phyloP scores from a whole-genome alignment of 2,797 vertebrate genomes.

The Myripristis murdjan region DNA sequence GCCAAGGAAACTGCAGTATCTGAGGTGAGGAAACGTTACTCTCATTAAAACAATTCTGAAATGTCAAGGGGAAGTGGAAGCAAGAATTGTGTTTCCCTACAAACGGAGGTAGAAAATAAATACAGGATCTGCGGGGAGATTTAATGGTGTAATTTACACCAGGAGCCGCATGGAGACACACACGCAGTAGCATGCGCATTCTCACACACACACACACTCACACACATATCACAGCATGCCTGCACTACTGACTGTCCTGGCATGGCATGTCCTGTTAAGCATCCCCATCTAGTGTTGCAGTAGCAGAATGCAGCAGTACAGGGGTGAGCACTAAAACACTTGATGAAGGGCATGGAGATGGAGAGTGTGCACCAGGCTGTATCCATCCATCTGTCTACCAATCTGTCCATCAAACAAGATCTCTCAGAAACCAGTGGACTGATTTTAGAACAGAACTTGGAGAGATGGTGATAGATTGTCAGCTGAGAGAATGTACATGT shows the following conservation, averaged over 20 bases:
- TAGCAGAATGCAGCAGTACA: constrained; percentile 28
- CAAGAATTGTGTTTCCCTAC: neutral
- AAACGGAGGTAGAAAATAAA: constrained; percentile 18
- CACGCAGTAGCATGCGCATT: no score
- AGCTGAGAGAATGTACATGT: no score
- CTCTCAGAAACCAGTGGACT: no score
- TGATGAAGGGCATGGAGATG: no score
- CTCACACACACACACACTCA: neutral
- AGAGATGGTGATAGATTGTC: no score
- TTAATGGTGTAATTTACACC: neutral
- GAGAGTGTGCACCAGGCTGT: no score
- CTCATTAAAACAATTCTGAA: neutral
- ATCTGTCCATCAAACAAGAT: neutral
- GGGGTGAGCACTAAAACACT: no score
- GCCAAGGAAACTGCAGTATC: neutral
- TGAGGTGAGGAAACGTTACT: neutral
- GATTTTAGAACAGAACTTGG: no score
- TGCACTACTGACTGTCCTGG: neutral
- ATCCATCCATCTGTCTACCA: neutral
- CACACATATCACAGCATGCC: neutral
- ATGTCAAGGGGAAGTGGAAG: neutral
- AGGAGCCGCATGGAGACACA: neutral
- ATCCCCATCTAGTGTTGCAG: constrained; percentile 61
- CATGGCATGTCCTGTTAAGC: constrained; percentile 38
- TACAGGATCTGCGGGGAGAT: constrained; percentile 15